Base-by-base conservation (phyloP, 2,113 vertebrate genomes). In the Actinemys pallida region DNA sequence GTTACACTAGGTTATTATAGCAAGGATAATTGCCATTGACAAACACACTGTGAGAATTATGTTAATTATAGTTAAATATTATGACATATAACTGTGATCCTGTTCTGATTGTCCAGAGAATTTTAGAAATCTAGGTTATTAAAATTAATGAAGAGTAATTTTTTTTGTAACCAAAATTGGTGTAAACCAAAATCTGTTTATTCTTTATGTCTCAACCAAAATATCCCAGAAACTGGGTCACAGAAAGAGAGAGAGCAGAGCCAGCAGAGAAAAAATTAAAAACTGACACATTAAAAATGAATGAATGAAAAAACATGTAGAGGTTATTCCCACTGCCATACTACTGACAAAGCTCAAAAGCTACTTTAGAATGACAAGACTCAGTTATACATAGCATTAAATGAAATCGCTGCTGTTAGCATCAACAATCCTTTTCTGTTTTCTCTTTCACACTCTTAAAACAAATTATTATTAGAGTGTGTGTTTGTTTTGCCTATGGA, bases 51-150 rank as follows among this genome's bases (percentile, higher is more conserved):
- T 42, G 11, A 1, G 9, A 88, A 95, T 29, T 83, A 27, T 91
- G 14, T 78, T 89, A 89, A 72, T 78, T 39, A 76, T 1, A 88
- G 2, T 59, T 92, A 87, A 87, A 83, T 86, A 78, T 72, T 81
- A 57, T 53, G 59, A 86, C 86, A 52, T 31, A 50, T 20, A 91
- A 76, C 3, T 52, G 47, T 62, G 59, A 1, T 62, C 50, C 47
- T 82, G 84, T 19, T 88, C 80, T 91, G 4, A 27, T 8, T 91
- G 1, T 80, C 83, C 31, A 50, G 27, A 81, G 8, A 94, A 83
- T 25, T 84, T 93, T 42, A 84, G 27, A 89, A 81, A 62, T 86
- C 2, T 65, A 79, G 0, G 2, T 84, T 85, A 83, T 76, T 54
- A 86, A 3, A 89, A 76, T 84, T 86, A 80, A 85, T 76, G 1